Evolutionary conservation across 1,140 invertebrate species (phyloP), one percentile per base, ranked within the genome.

Genomic region (Trigoniulus corallinus): DNA sequence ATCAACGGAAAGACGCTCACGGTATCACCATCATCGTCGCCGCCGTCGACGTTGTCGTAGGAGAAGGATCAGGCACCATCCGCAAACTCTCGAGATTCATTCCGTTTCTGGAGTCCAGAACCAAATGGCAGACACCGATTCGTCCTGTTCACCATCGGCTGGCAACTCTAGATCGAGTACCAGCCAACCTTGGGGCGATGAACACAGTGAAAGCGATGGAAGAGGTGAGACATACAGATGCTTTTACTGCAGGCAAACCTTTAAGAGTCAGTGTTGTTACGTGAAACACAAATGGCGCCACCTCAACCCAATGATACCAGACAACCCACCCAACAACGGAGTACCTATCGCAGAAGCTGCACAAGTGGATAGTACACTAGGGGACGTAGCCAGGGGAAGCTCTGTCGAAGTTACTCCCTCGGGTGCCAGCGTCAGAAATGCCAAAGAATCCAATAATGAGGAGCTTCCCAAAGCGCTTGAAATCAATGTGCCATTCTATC

Each of bases 401-500:
- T 12, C 18, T 15, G 24, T n/a, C 18, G 7, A 13, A 15, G n/a
- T 12, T 39, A 13, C 12, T 40, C 50, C 13, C 24, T 21, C 42
- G 18, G n/a, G n/a, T n/a, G n/a, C n/a, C n/a, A n/a, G n/a, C n/a
- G n/a, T 25, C 44, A 52, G 47, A 46, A 44, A 37, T 27, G 48
- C 27, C 47, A 51, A 23, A 20, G 23, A 13, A 49, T 51, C 67
- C 74, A 12, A 76, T 76, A 54, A 50, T 29, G 41, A 54, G 42
- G 75, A n/a, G n/a, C n/a, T n/a, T n/a, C n/a, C n/a, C n/a, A 71
- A 76, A 48, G 67, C 79, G 0, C 60, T 81, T 20, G 81, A 87
- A 57, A 73, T 87, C 61, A 83, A 88, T 58, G 79, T 88, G 0
- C 85, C 89, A 63, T 91, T 88, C 68, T 91, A 88, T 67, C 85